Conservation (phyloP, 2,113 vertebrate species). For the Trichechus manatus region DNA sequence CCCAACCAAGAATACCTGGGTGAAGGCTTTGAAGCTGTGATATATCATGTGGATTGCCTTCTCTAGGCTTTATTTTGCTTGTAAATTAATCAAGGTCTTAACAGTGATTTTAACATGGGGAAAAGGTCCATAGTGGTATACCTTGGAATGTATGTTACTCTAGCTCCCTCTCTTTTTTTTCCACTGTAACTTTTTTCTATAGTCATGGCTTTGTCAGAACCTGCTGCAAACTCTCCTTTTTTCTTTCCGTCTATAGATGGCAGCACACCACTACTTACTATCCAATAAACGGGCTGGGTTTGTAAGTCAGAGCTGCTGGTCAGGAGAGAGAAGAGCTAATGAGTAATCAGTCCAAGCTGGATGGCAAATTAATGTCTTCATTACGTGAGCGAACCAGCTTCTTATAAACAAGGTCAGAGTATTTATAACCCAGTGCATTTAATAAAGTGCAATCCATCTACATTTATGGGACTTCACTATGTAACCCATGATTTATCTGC, state of each 20-base stretch:
- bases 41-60: not conserved
- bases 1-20: not conserved
- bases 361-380: slow-evolving; percentile 49
- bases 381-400: not conserved
- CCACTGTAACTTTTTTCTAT: not conserved
- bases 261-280: slow-evolving; percentile 39
- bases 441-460: not conserved
- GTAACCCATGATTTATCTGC: slow-evolving; percentile 7
- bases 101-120: not conserved
- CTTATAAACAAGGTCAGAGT: slow-evolving; percentile 68
- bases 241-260: slow-evolving; percentile 66
- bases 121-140: not conserved
- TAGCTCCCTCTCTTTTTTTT: not conserved
- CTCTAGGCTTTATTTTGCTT: not conserved
- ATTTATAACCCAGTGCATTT: slow-evolving; percentile 58
- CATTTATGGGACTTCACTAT: not conserved
- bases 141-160: not conserved
- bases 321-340: slow-evolving; percentile 55
- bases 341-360: slow-evolving; percentile 40
- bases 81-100: not conserved
- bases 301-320: slow-evolving; percentile 44
- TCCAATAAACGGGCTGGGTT: not conserved
- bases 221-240: not conserved
- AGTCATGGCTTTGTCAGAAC: not conserved
- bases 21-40: not conserved